Percentiles rank a stretch among this genome's conserved stretches.
Evolutionary conservation across 2,888 invertebrate genomes (phyloP).

Genomic region (Limnephilus marmoratus): DNA sequence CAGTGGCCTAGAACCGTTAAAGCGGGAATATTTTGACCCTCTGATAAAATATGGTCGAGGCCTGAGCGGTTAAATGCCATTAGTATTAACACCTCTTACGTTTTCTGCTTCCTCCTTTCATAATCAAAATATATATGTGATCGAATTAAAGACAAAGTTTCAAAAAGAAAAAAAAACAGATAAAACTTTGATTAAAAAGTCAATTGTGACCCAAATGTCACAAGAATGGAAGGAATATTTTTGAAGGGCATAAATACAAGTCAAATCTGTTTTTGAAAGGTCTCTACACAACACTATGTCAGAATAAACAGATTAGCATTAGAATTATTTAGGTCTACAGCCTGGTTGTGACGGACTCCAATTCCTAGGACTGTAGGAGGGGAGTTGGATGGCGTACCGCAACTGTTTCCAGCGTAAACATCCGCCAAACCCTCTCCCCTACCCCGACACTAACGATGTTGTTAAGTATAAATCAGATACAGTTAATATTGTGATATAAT

Average conservation of each 20-base stretch:
- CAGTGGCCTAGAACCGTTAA: too few species aligned
- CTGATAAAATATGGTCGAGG: too few species aligned
- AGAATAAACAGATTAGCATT: neutral
- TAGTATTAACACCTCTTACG: too few species aligned
- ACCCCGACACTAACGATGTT: neutral
- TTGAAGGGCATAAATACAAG: neutral
- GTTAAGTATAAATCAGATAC: neutral
- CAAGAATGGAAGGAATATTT: too few species aligned
- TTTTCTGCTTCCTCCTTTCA: too few species aligned
- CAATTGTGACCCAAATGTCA: too few species aligned
- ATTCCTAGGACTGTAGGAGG: neutral
- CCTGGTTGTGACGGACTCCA: neutral
- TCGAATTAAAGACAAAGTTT: too few species aligned
- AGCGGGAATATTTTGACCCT: too few species aligned
- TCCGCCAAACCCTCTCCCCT: neutral
- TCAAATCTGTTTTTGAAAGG: neutral
- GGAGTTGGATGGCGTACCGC: neutral
- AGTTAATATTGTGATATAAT: neutral
- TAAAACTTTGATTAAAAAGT: too few species aligned
- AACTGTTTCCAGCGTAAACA: neutral
- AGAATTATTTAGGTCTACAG: neutral
- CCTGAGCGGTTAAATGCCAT: too few species aligned
- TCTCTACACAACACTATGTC: neutral
- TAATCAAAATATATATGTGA: too few species aligned
- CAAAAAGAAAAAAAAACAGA: too few species aligned